Evolutionary conservation across 2,113 vertebrate species (phyloP).

Genomic region (Ochotona princeps): DNA sequence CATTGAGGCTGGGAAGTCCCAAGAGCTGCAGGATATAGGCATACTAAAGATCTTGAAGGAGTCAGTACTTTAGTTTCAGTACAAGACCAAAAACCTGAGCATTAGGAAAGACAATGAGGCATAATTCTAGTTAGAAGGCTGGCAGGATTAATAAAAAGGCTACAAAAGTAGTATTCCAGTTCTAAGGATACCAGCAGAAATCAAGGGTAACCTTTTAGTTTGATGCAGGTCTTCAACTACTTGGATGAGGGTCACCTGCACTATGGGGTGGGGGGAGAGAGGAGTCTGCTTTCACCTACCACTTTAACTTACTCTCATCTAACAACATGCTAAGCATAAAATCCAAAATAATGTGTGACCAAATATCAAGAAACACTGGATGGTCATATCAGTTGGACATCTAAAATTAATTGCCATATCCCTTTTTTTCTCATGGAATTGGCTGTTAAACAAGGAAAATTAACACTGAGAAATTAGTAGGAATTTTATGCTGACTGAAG

Average conservation of each 20-base stretch:
- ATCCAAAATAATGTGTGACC: background rate
- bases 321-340: background rate
- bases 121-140: background rate
- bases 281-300: background rate
- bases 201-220: background rate
- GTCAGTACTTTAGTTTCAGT: background rate
- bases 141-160: background rate
- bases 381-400: background rate
- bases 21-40: background rate
- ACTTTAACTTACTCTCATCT: constrained; percentile 10
- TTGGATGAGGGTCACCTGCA: background rate
- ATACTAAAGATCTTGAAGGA: background rate
- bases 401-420: background rate
- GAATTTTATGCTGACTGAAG: background rate
- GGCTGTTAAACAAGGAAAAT: background rate
- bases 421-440: background rate
- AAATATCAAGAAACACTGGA: background rate
- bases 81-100: background rate
- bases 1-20: background rate
- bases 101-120: background rate
- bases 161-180: background rate
- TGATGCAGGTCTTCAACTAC: background rate
- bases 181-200: background rate
- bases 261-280: background rate
- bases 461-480: background rate